phyloP scores from a whole-genome alignment of 2,113 vertebrate species.

The Apus apus region DNA sequence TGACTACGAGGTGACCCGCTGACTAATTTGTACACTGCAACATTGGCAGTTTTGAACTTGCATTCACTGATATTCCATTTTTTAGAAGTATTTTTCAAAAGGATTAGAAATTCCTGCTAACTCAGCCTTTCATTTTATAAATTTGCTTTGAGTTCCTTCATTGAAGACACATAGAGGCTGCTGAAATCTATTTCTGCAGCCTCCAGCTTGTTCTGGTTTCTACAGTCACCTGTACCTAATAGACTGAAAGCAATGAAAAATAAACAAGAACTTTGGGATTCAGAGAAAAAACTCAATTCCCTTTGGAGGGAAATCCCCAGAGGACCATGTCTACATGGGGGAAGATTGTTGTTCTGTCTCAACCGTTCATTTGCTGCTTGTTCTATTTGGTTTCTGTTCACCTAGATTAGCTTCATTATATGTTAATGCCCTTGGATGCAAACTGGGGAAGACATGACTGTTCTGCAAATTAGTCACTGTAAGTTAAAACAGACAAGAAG shows the following conservation, averaged over 20 bases:
- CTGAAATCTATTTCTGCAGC: not conserved
- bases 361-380: not conserved
- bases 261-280: not conserved
- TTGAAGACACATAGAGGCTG: not conserved
- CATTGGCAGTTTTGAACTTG: not conserved
- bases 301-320: not conserved
- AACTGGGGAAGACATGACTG: not conserved
- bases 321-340: not conserved
- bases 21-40: not conserved
- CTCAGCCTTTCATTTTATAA: constrained; percentile 13
- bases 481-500: constrained; percentile 7
- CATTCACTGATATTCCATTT: not conserved
- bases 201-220: not conserved
- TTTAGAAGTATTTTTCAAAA: constrained; percentile 29
- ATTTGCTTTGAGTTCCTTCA: not conserved
- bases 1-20: not conserved
- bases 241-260: not conserved
- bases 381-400: constrained; percentile 3
- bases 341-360: not conserved
- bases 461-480: constrained; percentile 5
- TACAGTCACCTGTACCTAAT: not conserved
- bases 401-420: not conserved
- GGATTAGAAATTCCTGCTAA: constrained; percentile 19
- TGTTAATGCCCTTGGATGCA: not conserved
- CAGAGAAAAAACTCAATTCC: not conserved